These are phyloP conservation scores for Chloebia gouldiae DNA, from an alignment of 2,113 vertebrate genomes.

Conservation along the genomic window DNA sequence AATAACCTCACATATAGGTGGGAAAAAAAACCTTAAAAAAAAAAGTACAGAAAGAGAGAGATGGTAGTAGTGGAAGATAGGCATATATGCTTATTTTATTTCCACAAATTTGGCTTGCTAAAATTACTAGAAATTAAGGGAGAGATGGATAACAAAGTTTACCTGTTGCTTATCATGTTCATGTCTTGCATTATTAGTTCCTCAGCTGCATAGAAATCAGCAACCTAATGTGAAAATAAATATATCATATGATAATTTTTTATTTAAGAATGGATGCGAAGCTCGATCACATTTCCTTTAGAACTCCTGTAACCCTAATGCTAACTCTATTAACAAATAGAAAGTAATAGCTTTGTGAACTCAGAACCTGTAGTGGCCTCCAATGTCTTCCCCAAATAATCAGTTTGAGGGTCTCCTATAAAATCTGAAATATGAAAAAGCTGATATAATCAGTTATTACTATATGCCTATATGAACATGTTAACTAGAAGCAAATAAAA, in stretches of 20 bases:
- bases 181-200: neutral
- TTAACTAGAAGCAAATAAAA: neutral
- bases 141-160: neutral
- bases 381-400: neutral
- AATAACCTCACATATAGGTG: neutral
- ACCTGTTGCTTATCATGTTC: neutral
- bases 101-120: neutral
- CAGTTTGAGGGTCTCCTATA: neutral
- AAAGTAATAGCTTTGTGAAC: neutral
- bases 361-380: neutral
- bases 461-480: neutral
- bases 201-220: neutral
- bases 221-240: neutral
- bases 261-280: neutral
- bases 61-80: neutral
- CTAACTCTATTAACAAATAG: neutral
- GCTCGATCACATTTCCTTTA: neutral
- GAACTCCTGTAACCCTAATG: neutral
- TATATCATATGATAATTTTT: neutral
- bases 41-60: neutral
- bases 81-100: neutral
- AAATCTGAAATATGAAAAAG: neutral
- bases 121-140: neutral
- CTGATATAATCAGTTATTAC: neutral
- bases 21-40: neutral